Evolutionary conservation across 1,140 invertebrate genomes (phyloP).

Genomic region (Planococcus citri): DNA sequence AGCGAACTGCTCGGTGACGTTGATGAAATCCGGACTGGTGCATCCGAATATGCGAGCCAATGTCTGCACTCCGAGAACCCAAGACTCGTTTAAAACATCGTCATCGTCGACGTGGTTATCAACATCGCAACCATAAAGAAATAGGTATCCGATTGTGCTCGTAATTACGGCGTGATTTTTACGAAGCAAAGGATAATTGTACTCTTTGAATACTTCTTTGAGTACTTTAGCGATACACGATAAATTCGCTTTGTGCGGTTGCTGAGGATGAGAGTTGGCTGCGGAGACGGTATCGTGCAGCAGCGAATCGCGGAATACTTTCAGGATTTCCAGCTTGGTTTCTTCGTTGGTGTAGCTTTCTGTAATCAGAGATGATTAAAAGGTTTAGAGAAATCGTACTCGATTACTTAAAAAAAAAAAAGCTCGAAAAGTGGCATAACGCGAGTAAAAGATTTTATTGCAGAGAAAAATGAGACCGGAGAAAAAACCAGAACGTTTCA

Average conservation of each 20-base stretch:
- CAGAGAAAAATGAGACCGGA: too few species aligned
- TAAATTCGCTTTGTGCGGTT: conserved; percentile 4
- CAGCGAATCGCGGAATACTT: conserved; percentile 12
- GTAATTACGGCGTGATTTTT: neutral
- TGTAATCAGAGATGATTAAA: neutral
- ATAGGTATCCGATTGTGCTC: conserved; percentile 4
- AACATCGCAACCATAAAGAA: conserved; percentile 5
- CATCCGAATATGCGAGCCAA: neutral
- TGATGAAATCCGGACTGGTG: conserved; percentile 1
- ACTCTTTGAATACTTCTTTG: conserved; percentile 11
- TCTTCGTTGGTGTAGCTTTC: conserved; percentile 14
- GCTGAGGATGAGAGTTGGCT: neutral
- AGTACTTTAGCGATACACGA: neutral
- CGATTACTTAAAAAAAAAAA: neutral
- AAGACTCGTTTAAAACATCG: neutral
- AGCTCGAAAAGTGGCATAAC: too few species aligned
- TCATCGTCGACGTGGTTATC: conserved; percentile 13
- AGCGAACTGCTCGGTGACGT: conserved; percentile 5
- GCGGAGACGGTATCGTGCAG: neutral
- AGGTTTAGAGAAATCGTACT: neutral
- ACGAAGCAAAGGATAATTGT: neutral
- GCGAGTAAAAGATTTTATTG: too few species aligned
- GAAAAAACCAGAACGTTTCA: too few species aligned
- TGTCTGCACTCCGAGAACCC: neutral
- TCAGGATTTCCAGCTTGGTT: neutral